Base-by-base conservation (phyloP, 2,113 vertebrate genomes). In the Oryzias woworae region DNA sequence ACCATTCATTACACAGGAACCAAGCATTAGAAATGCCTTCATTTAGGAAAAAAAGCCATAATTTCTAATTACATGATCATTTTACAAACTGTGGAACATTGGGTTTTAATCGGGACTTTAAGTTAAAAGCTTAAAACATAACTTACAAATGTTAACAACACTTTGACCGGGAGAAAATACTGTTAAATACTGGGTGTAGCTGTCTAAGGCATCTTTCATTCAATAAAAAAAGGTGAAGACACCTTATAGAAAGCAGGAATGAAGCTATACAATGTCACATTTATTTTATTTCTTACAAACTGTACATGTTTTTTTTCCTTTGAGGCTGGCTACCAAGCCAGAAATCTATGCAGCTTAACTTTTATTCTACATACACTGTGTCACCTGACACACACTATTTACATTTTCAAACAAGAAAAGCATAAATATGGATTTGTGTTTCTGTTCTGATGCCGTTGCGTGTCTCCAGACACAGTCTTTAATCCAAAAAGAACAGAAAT, bases 141-240 rank as follows among this genome's bases (percentile, higher is more conserved):
- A 47, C 16, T 80, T 88, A 92, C 80, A 86, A 89, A 90, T 73
- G 60, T 80, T 89, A 84, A 72, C 73, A 80, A 84, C 82, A 88
- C 89, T 78, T 83, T 88, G 73, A 89, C 68, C 86, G 36, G 58
- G 54, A 31, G 58, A 49, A 69, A 69, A 18, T 10, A 57, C 75
- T 47, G 77, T 89, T 90, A 87, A 91, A 93, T 90, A 91, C 77
- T 88, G 87, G 83, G 80, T 73, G 80, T 78, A 83, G 83, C 87
- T 89, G 78, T 91, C 91, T 90, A 92, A 92, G 90, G 91, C 92
- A 90, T 90, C 83, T 89, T 87, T 86, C 85, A 88, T 89, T 88
- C 63, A 74, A 84, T 87, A 88, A 85, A 92, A 92, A 87, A 72
- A 74, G 61, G 80, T 84, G 83, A 87, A 89, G 44, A 84, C 82